Evolutionary conservation across 2,797 vertebrate species (phyloP).

Genomic region (Pseudochirops cupreus): DNA sequence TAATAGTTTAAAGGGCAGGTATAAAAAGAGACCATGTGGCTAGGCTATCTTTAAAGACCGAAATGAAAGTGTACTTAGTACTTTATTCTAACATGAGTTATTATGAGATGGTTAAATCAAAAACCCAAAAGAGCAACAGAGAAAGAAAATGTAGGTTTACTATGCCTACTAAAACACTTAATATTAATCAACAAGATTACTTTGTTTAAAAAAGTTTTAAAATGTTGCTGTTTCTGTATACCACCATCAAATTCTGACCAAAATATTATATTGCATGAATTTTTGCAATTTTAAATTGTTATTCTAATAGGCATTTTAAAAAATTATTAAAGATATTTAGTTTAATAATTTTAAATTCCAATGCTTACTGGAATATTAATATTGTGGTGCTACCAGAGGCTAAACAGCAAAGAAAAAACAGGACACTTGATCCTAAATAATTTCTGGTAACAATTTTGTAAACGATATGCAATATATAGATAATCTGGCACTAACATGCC

Average conservation of each 20-base stretch:
- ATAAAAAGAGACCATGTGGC: neutral
- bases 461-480: slow-evolving; percentile 6
- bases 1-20: neutral
- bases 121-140: neutral
- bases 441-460: slow-evolving; percentile 49
- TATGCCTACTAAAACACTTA: slow-evolving; percentile 24
- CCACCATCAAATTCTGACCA: slow-evolving; percentile 37
- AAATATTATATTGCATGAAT: slow-evolving; percentile 45
- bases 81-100: slow-evolving; percentile 15
- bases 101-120: neutral
- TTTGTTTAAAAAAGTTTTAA: slow-evolving; percentile 38
- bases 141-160: slow-evolving; percentile 50
- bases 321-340: slow-evolving; percentile 21
- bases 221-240: slow-evolving; percentile 31
- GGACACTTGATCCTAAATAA: slow-evolving; percentile 39
- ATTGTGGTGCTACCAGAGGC: slow-evolving; percentile 42
- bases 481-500: slow-evolving; percentile 19
- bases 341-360: slow-evolving; percentile 54
- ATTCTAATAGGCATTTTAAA: neutral
- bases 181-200: neutral
- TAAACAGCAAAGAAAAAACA: slow-evolving; percentile 49
- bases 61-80: neutral
- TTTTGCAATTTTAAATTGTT: slow-evolving; percentile 50
- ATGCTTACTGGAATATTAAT: neutral
- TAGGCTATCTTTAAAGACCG: neutral